Percentiles rank a stretch among this genome's conserved stretches.
phyloP scores from a whole-genome alignment of 2,113 vertebrate genomes.

The Megaleporinus macrocephalus region DNA sequence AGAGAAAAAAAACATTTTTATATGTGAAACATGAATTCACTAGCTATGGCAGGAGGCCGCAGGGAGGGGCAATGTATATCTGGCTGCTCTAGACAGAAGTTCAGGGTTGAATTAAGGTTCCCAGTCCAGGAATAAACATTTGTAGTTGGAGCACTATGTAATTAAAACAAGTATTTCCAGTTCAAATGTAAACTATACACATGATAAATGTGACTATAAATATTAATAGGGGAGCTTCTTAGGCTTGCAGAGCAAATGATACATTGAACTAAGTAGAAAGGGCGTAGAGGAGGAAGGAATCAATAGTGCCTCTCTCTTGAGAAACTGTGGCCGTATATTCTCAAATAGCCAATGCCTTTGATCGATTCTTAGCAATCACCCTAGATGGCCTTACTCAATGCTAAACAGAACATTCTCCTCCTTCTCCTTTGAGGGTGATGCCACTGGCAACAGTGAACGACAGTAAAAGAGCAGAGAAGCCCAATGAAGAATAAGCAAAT shows the following conservation, averaged over 20 bases:
- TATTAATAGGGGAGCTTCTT: too few relatives aligned
- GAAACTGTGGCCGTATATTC: constrained; percentile 12
- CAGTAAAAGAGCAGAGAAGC: constrained; percentile 14
- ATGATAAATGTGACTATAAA: too few relatives aligned
- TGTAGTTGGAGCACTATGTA: too few relatives aligned
- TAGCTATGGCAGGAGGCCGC: too few relatives aligned
- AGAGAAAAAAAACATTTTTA: too few relatives aligned
- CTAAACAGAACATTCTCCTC: not conserved
- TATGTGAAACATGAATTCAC: too few relatives aligned
- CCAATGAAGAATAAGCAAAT: constrained; percentile 22
- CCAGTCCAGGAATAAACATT: too few relatives aligned
- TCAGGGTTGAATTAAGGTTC: too few relatives aligned
- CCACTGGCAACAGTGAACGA: not conserved
- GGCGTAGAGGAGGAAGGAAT: not conserved
- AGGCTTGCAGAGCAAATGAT: constrained; percentile 7
- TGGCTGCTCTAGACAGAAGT: too few relatives aligned
- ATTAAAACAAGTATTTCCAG: too few relatives aligned
- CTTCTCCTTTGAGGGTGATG: not conserved
- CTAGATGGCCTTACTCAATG: not conserved
- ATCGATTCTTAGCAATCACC: constrained; percentile 26
- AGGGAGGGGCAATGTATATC: too few relatives aligned
- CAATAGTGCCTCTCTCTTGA: not conserved
- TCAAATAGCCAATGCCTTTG: constrained; percentile 10
- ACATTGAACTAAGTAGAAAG: constrained; percentile 25
- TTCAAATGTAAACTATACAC: too few relatives aligned